Conservation (phyloP, 92 coral and sea anemone species). For the Pocillopora grandis region DNA sequence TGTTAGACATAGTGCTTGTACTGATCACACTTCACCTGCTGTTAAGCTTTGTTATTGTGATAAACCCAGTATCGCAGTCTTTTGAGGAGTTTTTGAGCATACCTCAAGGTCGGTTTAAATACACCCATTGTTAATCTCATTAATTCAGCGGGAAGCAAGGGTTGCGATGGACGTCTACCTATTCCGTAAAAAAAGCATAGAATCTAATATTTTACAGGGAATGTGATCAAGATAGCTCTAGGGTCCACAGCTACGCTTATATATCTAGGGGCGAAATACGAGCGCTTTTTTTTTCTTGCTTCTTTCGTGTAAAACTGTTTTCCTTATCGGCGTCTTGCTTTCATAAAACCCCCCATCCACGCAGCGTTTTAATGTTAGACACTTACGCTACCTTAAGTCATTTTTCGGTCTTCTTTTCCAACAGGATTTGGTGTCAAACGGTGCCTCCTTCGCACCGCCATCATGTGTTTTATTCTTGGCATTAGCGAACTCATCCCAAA, state of each 20-base stretch:
- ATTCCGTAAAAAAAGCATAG: too few species aligned
- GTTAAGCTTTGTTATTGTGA: constrained; percentile 89
- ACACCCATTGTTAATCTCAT: not conserved
- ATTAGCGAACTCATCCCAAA: constrained; percentile 85
- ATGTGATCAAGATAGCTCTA: too few species aligned
- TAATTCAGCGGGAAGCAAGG: not conserved
- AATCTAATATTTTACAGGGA: not conserved
- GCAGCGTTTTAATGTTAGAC: too few species aligned
- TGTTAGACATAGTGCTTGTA: constrained; percentile 67
- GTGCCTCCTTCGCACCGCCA: constrained; percentile 76
- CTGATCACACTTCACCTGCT: constrained; percentile 79
- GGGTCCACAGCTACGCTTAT: too few species aligned
- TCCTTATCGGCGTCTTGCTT: too few species aligned
- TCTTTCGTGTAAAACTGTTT: too few species aligned
- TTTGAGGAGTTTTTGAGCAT: constrained; percentile 73
- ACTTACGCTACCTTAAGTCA: too few species aligned
- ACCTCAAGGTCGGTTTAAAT: constrained; percentile 37
- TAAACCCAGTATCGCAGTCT: constrained; percentile 94
- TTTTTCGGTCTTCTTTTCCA: constrained; percentile 3
- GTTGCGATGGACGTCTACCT: too few species aligned
- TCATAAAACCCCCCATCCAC: too few species aligned
- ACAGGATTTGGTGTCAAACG: constrained; percentile 68
- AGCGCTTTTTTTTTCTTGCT: too few species aligned
- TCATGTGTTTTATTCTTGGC: constrained; percentile 82
- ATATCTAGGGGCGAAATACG: too few species aligned